Evolutionary conservation across 2,797 vertebrate species (phyloP), one percentile per base, ranked within the genome.

Genomic region (Acanthurus lineatus): DNA sequence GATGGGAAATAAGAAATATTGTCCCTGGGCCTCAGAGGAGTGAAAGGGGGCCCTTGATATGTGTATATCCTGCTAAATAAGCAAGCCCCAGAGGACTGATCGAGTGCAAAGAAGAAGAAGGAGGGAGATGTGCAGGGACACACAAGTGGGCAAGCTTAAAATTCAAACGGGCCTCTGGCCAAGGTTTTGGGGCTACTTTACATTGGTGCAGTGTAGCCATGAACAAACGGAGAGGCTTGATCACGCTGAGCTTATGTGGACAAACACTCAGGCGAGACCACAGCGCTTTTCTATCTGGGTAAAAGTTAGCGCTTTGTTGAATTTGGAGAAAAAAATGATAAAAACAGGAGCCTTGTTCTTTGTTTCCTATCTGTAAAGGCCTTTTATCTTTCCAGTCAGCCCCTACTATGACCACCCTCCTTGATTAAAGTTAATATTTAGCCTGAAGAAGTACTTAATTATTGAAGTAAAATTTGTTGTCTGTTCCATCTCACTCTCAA

Each of bases 101-200:
- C 6, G 80, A 73, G 75, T 11, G 22, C 73, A 69, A 69, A 68
- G 28, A 32, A 32, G 67, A 15, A 79, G 67, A 72, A 81, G 82
- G 73, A 82, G 76, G 47, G 81, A 84, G 85, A 91, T 92, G 88
- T 91, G 83, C 67, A 54, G 52, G 68, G 85, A 91, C 67, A 78
- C 86, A 86, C 90, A 92, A 91, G 82, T 81, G 76, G 82, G 77
- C 74, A 88, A 91, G 94, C 93, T 96, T 96, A 92, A 95, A 92
- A 95, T 95, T 94, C 95, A 93, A 42, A 70, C 28, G 75, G 94
- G 94, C 92, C 72, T 53, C 60, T 14, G 65, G 92, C 94, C 95
- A 95, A 92, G 85, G 79, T 91, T 94, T 91, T 63, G 85, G 86
- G 81, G 77, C 94, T 94, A 93, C 93, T 96, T 95, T 94, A 94